Conservation (phyloP, 2,113 vertebrate genomes). For the Platysternon megacephalum region DNA sequence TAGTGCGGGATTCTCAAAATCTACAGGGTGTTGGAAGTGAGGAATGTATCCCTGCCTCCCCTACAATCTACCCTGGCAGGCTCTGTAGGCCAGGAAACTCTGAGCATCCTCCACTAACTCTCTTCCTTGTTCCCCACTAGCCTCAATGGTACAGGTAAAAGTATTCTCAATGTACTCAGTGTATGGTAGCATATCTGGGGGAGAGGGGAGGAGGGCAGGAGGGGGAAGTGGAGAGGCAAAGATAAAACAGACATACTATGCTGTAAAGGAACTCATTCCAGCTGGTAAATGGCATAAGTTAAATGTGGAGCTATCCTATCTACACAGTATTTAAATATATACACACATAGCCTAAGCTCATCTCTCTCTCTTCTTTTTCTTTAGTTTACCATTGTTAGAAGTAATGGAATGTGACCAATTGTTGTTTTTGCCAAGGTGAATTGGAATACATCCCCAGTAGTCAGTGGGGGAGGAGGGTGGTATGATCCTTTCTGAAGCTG, state of each 20-base stretch:
- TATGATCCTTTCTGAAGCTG: neutral
- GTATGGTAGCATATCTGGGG: neutral
- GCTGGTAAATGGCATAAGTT: neutral
- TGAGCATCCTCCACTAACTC: neutral
- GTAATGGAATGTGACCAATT: neutral
- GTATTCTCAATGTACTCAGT: neutral
- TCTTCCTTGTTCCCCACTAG: neutral
- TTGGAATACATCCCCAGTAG: neutral
- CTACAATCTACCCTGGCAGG: neutral
- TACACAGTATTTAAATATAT: neutral
- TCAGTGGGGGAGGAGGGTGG: neutral
- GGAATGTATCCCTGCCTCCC: neutral
- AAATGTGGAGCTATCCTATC: neutral
- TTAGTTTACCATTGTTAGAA: neutral
- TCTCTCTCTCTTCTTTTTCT: neutral
- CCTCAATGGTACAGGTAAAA: neutral
- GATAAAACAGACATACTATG: neutral
- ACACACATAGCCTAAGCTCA: neutral
- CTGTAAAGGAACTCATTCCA: neutral
- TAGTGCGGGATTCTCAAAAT: neutral
- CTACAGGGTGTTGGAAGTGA: neutral
- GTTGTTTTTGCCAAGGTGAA: neutral
- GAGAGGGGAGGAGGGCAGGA: too few species aligned
- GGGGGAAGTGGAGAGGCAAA: neutral
- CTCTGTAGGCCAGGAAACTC: neutral